These are phyloP conservation scores for Mormyrus proboscirostris DNA, from an alignment of 2,797 vertebrate species.

Conservation along the genomic window DNA sequence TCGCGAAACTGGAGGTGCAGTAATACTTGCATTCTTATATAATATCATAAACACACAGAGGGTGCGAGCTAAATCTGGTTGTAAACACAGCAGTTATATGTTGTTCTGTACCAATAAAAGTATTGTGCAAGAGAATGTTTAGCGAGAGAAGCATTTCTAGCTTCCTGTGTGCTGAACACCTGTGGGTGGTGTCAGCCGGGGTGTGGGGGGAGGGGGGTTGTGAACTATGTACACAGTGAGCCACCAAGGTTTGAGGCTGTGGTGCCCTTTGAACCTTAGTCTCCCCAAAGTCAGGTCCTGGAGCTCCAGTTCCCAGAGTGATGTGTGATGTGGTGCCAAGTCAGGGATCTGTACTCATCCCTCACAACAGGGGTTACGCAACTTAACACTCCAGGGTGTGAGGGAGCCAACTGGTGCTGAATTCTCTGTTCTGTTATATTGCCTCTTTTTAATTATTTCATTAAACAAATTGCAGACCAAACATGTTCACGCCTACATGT, in stretches of 20 bases:
- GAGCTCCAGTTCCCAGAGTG: background rate
- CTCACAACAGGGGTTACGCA: background rate
- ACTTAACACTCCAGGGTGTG: background rate
- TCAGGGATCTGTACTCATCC: background rate
- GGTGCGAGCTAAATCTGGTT: conserved; percentile 9
- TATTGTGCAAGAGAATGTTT: background rate
- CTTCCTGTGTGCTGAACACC: background rate
- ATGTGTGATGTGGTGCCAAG: background rate
- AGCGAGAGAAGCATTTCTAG: background rate
- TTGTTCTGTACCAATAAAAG: conserved; percentile 11
- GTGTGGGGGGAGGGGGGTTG: background rate
- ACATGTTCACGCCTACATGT: background rate
- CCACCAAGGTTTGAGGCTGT: background rate
- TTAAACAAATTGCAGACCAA: background rate
- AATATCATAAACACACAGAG: conserved; percentile 21
- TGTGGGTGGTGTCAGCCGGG: background rate
- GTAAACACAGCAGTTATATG: conserved; percentile 10
- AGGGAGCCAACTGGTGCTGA: background rate
- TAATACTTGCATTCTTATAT: background rate
- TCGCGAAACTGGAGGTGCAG: background rate
- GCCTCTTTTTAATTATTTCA: background rate
- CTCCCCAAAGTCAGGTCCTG: background rate
- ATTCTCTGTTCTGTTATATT: background rate
- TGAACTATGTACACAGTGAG: background rate
- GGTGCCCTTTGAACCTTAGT: background rate